Base-by-base conservation (phyloP, 2,888 invertebrate species). In the Melolontha melolontha region DNA sequence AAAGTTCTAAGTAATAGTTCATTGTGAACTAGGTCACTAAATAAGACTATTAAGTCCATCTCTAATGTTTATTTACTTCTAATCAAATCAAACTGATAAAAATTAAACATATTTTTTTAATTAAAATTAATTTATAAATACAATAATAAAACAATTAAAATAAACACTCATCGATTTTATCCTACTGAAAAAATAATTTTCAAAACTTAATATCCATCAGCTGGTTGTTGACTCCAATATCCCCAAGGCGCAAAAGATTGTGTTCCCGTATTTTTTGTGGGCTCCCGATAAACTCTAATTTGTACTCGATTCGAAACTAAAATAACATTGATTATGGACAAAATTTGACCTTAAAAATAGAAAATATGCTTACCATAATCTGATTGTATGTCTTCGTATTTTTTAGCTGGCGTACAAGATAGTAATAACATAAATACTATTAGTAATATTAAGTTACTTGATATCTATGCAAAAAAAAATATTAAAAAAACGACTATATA, bases 251-350 rank as follows among this genome's bases (percentile, higher is more conserved):
- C 91, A 75, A 88, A 89, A 22, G 87, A 85, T 40, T 86, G 81
- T 68, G 84, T 83, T 34, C 81, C 80, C 68, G 87, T 88, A 71
- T 87, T 84, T 74, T 88, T 88, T 1, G 89, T 87, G 0, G 91
- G 91, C 0, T 91, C 91, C 71, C 92, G 82, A 82, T 91, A 92
- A 44, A 91, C 91, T 81, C 91, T 92, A 71, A 92, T 91, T 83
- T 91, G 91, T 1, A 92, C 91, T 62, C 91, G 64, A 51, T 59
- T 57, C 42, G 16, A 44, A 68, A 59, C 65, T 65, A 62, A 65
- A 68, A 59, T 47, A 49, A 29, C 11, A 27, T 40, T 22, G 8
- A 49, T 8, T 41, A 41, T 22, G 4, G 4, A 22, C 22, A 22
- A 22, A 29, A 27, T 14, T 29, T 22, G 27, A 62, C 22, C 7